Evolutionary conservation across 1,140 invertebrate species (phyloP).

Genomic region (Lepidotrigona ventralis): DNA sequence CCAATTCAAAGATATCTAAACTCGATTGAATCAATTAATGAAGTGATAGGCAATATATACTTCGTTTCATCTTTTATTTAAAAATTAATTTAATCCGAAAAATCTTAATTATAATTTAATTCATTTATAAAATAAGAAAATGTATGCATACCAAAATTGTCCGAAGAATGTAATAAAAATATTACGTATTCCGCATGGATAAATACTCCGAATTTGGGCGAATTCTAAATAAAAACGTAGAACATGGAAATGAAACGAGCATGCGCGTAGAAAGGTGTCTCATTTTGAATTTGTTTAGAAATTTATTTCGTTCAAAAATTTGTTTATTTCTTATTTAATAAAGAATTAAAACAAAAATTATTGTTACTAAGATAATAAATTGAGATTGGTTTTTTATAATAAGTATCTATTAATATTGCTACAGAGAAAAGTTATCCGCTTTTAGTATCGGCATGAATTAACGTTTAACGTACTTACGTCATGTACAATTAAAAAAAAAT

Average conservation of each 20-base stretch:
- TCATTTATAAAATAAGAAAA: not conserved
- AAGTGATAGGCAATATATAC: not conserved
- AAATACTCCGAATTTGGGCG: not conserved
- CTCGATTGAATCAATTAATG: not conserved
- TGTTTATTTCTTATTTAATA: not conserved
- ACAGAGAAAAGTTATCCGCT: not conserved
- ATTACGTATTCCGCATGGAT: not conserved
- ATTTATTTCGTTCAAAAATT: not conserved
- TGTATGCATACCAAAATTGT: not conserved
- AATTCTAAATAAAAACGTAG: not conserved
- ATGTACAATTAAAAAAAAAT: not conserved
- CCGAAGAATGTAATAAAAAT: not conserved
- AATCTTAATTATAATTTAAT: not conserved
- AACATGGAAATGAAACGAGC: not conserved
- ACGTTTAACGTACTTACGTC: not conserved
- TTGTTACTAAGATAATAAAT: not conserved
- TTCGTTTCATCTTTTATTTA: not conserved
- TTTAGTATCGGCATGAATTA: not conserved
- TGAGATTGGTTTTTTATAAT: not conserved
- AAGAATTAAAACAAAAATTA: not conserved
- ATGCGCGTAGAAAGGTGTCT: not conserved
- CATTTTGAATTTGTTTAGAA: not conserved
- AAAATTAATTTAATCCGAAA: not conserved
- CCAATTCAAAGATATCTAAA: not conserved
- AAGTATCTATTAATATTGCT: slow-evolving; percentile 26